phyloP scores from a whole-genome alignment of 2,888 invertebrate species.

The Calameuta filiformis region DNA sequence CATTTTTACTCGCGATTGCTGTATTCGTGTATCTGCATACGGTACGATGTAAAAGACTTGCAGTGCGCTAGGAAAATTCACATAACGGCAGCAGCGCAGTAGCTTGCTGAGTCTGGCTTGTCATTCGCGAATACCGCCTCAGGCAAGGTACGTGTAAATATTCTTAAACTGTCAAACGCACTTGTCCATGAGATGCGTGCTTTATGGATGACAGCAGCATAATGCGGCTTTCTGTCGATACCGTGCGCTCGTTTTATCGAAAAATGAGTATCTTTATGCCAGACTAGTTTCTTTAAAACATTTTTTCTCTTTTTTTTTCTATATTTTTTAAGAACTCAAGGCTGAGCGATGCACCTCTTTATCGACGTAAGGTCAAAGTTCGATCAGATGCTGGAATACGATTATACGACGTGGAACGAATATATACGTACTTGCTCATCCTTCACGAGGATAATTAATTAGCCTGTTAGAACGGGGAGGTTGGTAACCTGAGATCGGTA shows the following conservation, averaged over 20 bases:
- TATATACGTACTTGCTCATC: background rate
- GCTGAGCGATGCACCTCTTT: background rate
- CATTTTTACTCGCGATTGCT: background rate
- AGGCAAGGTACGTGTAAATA: constrained; percentile 42
- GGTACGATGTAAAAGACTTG: background rate
- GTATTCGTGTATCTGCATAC: background rate
- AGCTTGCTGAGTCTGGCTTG: background rate
- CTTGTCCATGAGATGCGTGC: constrained; percentile 22
- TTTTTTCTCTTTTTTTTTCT: background rate
- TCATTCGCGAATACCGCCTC: constrained; percentile 12
- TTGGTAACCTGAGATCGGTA: background rate
- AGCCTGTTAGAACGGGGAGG: background rate
- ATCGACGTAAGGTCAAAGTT: background rate
- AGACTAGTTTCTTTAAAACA: background rate
- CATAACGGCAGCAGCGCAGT: background rate
- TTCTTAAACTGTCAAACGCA: constrained; percentile 52
- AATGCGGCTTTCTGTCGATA: constrained; percentile 17
- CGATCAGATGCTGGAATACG: background rate
- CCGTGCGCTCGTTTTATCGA: background rate
- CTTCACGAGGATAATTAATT: background rate
- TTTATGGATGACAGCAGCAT: constrained; percentile 12
- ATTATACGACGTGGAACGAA: background rate
- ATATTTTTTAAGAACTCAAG: background rate
- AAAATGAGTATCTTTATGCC: background rate
- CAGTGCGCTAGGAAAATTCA: constrained; percentile 1